Percentiles rank a stretch among this genome's conserved stretches.
phyloP scores from a whole-genome alignment of 2,888 invertebrate genomes.

The Rutpela maculata region DNA sequence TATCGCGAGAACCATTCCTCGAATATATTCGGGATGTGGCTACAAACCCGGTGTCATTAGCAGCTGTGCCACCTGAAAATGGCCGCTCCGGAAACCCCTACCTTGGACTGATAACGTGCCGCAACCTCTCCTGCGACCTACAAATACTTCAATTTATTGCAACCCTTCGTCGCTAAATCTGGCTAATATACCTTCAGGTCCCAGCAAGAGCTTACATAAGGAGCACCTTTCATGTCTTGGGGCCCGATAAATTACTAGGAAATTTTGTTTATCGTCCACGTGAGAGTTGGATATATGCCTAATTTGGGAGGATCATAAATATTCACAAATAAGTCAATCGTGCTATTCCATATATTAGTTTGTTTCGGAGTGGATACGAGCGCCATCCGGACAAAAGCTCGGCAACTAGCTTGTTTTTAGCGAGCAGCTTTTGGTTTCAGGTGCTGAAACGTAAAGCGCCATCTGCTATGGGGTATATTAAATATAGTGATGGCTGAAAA shows the following conservation, averaged over 20 bases:
- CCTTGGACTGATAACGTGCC: conserved; percentile 56
- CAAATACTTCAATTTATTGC: conserved; percentile 70
- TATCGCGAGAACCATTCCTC: conserved; percentile 57
- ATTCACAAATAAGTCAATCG: background rate
- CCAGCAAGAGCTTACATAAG: background rate
- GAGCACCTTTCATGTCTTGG: conserved; percentile 8
- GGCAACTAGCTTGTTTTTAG: background rate
- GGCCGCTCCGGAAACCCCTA: conserved; percentile 63
- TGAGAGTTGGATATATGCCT: conserved; percentile 40
- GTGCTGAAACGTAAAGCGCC: background rate
- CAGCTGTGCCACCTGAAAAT: conserved; percentile 68
- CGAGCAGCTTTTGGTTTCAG: background rate
- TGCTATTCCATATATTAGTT: too few relatives aligned
- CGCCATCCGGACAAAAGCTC: background rate
- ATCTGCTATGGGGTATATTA: background rate
- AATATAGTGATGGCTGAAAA: background rate
- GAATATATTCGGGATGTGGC: conserved; percentile 64
- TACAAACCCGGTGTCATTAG: conserved; percentile 50
- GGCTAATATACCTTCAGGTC: conserved; percentile 18
- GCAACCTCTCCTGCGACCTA: conserved; percentile 61
- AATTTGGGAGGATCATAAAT: conserved; percentile 16
- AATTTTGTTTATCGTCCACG: conserved; percentile 52
- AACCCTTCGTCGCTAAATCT: conserved; percentile 29
- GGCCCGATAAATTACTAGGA: conserved; percentile 42
- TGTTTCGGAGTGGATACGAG: background rate